Base-by-base conservation (phyloP, 2,888 invertebrate genomes). In the Germaria angustata region DNA sequence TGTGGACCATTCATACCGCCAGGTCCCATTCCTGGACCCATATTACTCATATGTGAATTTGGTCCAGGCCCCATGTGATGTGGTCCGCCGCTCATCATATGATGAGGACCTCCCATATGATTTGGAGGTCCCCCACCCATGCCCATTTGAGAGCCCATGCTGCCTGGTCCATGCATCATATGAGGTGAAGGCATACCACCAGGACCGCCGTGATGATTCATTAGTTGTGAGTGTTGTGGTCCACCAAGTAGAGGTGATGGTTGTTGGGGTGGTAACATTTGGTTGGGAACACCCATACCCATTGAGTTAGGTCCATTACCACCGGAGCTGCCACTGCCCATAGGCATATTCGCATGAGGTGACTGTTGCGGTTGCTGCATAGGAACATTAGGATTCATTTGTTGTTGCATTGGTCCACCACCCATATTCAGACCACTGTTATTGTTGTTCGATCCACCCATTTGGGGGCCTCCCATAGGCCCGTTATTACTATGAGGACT, bases 341-440 rank as follows among this genome's bases (percentile, higher is more conserved):
- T 87, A 1, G 85, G 78, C 59, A 84, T 82, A 51, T 85, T 88
- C 8, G 85, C 84, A 41, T 87, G 87, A 5, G 86, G 87, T 2
- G 87, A 87, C 32, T 85, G 86, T 49, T 85, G 85, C 46, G 86
- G 87, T 85, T 88, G 89, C 84, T 89, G 89, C 89, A 91, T 90
- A 91, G 91, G 91, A 91, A 91, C 91, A 88, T 91, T 91, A 84
- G 90, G 90, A 86, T 90, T 90, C 90, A 91, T 90, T 86, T 87
- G 89, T 85, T 89, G 89, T 71, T 89, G 88, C 86, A 87, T 87
- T 59, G 87, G 87, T 80, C 87, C 87, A 77, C 85, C 87, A 13
- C 49, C 87, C 87, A 84, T 71, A 61, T 80, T 81, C 7, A 78
- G 59, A n/a, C 83, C 83, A 32, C 81, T 86, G 85, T 85, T 87